Evolutionary conservation across 2,113 vertebrate species (phyloP).

Genomic region (Condylura cristata): DNA sequence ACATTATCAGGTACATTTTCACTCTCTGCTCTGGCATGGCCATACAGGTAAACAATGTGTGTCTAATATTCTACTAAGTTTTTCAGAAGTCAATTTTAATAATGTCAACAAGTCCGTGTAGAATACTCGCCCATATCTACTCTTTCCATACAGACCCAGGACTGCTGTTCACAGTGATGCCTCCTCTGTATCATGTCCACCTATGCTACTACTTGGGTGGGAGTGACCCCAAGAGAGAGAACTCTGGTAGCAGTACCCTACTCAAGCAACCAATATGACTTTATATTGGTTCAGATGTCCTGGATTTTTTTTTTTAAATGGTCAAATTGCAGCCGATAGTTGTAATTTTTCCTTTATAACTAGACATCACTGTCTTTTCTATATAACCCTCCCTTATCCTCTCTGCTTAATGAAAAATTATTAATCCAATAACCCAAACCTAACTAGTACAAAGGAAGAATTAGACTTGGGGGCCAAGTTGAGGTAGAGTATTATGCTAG

Average conservation of each 20-base stretch:
- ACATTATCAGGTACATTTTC: background rate
- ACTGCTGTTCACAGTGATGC: background rate
- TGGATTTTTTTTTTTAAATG: background rate
- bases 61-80: background rate
- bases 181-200: fast-evolving
- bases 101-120: background rate
- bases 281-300: background rate
- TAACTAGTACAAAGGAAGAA: background rate
- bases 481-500: background rate
- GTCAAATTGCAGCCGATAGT: background rate
- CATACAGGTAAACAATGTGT: too few species aligned
- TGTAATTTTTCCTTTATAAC: background rate
- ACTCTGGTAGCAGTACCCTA: background rate
- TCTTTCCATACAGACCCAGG: background rate
- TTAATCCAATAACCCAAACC: background rate
- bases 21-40: background rate
- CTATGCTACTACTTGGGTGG: too few species aligned
- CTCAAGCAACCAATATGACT: background rate
- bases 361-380: background rate
- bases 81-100: background rate
- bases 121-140: background rate
- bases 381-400: background rate
- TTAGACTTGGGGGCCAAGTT: background rate
- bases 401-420: background rate
- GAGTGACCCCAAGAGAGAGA: background rate